Conservation (phyloP, 2,888 invertebrate genomes). For the Priocnemis perturbator region DNA sequence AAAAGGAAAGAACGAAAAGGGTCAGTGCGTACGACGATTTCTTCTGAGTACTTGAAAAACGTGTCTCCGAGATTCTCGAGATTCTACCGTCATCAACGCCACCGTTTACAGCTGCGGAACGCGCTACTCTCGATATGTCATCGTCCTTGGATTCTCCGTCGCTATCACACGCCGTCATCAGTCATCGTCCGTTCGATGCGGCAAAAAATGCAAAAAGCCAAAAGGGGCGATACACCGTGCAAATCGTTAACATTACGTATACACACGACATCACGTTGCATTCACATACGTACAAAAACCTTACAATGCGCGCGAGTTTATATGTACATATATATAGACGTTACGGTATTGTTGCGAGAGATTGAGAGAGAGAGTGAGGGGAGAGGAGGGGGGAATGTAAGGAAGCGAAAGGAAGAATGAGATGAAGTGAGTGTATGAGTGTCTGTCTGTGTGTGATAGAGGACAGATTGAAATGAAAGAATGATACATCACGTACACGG, state of each 20-base stretch:
- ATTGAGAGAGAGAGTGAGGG: background rate
- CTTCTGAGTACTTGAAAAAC: no score
- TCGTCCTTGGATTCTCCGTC: no score
- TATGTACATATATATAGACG: conserved; percentile 53
- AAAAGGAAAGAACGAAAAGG: background rate
- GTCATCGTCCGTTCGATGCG: background rate
- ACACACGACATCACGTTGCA: conserved; percentile 20
- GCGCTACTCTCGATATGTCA: no score
- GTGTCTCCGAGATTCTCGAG: no score
- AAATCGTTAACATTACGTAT: conserved; percentile 32
- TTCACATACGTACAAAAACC: conserved; percentile 48
- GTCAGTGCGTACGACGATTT: no score
- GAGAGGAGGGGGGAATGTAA: background rate
- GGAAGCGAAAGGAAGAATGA: background rate
- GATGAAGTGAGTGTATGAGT: conserved; percentile 9
- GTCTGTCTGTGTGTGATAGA: conserved; percentile 12
- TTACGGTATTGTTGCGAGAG: conserved; percentile 29
- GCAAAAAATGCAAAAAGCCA: background rate
- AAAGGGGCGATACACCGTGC: background rate
- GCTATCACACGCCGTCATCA: background rate
- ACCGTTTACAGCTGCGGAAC: no score
- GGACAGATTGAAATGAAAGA: conserved; percentile 13
- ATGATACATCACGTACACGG: no score
- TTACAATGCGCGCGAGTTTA: conserved; percentile 48
- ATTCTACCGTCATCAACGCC: background rate